These are phyloP conservation scores for Aspidapion aeneum DNA, from an alignment of 2,888 invertebrate genomes.

Conservation along the genomic window DNA sequence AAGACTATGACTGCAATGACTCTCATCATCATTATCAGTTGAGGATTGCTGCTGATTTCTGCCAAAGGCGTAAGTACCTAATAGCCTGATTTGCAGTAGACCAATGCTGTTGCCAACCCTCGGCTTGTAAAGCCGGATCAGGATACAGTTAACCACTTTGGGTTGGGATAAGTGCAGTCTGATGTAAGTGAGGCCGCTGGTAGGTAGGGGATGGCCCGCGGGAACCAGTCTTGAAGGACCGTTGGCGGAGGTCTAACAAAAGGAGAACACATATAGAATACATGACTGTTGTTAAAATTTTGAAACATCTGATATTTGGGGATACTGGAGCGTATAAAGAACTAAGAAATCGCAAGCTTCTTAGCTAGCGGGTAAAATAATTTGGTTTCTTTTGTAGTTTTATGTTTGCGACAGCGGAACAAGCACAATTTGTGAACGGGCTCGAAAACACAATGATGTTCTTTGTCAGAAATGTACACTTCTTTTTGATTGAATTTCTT, in stretches of 20 bases:
- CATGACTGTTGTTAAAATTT: too few relatives aligned
- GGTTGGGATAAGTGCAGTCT: conserved; percentile 78
- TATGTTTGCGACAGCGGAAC: too few relatives aligned
- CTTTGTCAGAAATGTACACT: too few relatives aligned
- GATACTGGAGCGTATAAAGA: too few relatives aligned
- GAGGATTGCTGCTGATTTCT: conserved; percentile 44
- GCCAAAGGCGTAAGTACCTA: conserved; percentile 85
- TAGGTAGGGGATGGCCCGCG: conserved; percentile 80
- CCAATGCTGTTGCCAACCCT: conserved; percentile 88
- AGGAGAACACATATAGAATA: too few relatives aligned
- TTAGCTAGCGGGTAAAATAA: too few relatives aligned
- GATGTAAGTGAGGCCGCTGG: conserved; percentile 85
- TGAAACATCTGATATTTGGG: too few relatives aligned
- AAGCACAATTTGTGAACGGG: too few relatives aligned
- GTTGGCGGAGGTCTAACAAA: conserved; percentile 60
- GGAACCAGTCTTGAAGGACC: conserved; percentile 75
- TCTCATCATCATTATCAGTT: conserved; percentile 52
- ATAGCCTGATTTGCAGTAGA: conserved; percentile 77
- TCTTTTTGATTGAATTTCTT: too few relatives aligned
- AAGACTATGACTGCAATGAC: conserved; percentile 47
- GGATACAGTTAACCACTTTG: conserved; percentile 80
- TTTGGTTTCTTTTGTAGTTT: too few relatives aligned
- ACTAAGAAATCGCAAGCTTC: too few relatives aligned
- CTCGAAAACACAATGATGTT: too few relatives aligned
- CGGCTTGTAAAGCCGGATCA: conserved; percentile 73